phyloP scores from a whole-genome alignment of 2,797 vertebrate species.

The Trichosurus vulpecula region DNA sequence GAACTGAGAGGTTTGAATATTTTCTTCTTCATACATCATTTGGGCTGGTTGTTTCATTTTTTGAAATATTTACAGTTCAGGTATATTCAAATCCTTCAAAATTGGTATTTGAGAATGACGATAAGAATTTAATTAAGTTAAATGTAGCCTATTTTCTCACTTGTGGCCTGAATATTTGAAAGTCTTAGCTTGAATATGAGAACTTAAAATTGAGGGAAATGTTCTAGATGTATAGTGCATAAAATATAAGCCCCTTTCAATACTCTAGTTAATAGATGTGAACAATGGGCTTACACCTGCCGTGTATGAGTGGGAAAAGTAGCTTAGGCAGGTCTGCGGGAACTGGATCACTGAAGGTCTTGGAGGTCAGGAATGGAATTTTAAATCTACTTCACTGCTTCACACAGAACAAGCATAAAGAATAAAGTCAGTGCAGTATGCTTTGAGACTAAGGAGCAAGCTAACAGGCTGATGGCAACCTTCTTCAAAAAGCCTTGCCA shows the following conservation, averaged over 20 bases:
- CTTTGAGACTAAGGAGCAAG: slow-evolving; percentile 44
- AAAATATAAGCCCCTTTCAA: slow-evolving; percentile 45
- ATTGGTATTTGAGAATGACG: slow-evolving; percentile 50
- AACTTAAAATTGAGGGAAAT: slow-evolving; percentile 42
- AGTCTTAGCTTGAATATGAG: not conserved
- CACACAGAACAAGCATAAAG: not conserved
- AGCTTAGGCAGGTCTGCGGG: not conserved
- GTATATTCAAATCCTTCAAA: slow-evolving; percentile 56
- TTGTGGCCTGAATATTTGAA: slow-evolving; percentile 22
- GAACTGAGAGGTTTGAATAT: slow-evolving; percentile 5
- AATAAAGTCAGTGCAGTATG: slow-evolving; percentile 13
- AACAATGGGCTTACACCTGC: not conserved
- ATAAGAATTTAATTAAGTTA: slow-evolving; percentile 53
- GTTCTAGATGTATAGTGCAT: slow-evolving; percentile 36
- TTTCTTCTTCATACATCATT: slow-evolving; percentile 56
- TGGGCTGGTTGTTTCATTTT: slow-evolving; percentile 55
- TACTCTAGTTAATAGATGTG: slow-evolving; percentile 36
- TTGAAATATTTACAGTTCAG: slow-evolving; percentile 54
- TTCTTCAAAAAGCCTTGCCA: not conserved
- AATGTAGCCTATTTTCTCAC: slow-evolving; percentile 8
- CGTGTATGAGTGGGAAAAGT: not conserved
- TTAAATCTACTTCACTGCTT: slow-evolving; percentile 66
- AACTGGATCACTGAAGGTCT: slow-evolving; percentile 31
- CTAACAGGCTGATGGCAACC: slow-evolving; percentile 44
- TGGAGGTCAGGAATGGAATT: slow-evolving; percentile 64